phyloP scores from a whole-genome alignment of 2,113 vertebrate species.

The Sterna hirundo region DNA sequence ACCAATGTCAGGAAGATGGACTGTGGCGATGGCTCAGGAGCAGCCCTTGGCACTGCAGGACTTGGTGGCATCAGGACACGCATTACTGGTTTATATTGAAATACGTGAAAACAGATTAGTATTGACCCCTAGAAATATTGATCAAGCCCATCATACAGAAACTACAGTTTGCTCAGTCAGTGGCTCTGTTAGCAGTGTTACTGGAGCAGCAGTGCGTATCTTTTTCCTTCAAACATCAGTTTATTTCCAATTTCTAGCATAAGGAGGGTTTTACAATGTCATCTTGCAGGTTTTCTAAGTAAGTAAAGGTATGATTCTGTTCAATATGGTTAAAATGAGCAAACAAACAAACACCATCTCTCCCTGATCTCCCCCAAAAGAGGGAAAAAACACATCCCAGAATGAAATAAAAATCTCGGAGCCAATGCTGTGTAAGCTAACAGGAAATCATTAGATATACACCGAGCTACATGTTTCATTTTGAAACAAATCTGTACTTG shows the following conservation, averaged over 20 bases:
- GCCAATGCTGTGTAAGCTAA: background rate
- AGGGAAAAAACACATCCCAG: background rate
- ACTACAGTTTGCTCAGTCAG: background rate
- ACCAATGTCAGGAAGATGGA: background rate
- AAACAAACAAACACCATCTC: background rate
- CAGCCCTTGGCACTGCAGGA: background rate
- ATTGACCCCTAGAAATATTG: background rate
- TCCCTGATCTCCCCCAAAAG: background rate
- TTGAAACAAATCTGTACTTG: slow-evolving; percentile 18
- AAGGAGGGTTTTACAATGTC: background rate
- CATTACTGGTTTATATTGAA: background rate
- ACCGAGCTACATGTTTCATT: background rate
- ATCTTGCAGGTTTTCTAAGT: background rate
- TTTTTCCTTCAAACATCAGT: background rate
- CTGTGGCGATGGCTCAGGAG: background rate
- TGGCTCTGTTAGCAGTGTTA: background rate
- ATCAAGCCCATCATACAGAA: background rate
- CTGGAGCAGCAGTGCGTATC: background rate
- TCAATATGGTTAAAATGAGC: background rate
- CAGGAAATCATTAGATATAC: background rate
- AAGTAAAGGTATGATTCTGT: background rate
- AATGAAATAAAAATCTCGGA: background rate
- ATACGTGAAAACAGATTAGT: background rate
- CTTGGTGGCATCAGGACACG: rapidly evolving
- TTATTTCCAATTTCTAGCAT: background rate